Evolutionary conservation across 1,140 invertebrate species (phyloP).

Genomic region (Rhizoglyphus robini): DNA sequence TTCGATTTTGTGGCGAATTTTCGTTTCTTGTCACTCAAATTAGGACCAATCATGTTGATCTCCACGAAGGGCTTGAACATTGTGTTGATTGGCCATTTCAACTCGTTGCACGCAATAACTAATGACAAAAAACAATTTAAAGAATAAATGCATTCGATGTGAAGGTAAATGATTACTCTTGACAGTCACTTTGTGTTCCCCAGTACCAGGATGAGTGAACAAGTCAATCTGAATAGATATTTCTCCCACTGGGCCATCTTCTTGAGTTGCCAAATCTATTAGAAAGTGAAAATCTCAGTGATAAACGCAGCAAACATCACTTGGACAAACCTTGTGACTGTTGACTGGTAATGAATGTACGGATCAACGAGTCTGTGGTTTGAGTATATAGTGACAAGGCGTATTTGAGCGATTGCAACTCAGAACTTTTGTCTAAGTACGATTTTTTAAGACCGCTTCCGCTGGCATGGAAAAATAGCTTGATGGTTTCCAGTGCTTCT

Average conservation of each 20-base stretch:
- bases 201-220: constrained; percentile 95
- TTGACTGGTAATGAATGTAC: constrained; percentile 94
- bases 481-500: constrained; percentile 92
- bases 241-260: constrained; percentile 29
- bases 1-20: constrained; percentile 98
- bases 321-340: constrained; percentile 52
- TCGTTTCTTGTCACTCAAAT: constrained; percentile 91
- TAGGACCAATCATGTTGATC: constrained; percentile 93
- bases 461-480: constrained; percentile 96
- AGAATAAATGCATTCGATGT: too few relatives aligned
- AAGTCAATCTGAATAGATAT: constrained; percentile 88
- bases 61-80: constrained; percentile 99
- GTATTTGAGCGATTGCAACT: constrained; percentile 89
- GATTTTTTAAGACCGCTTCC: constrained; percentile 99
- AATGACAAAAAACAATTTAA: too few relatives aligned
- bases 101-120: constrained; percentile 96
- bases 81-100: constrained; percentile 89
- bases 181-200: constrained; percentile 97
- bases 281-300: neutral
- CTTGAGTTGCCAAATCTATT: constrained; percentile 33
- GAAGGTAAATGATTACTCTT: constrained; percentile 65
- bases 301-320: neutral
- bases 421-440: constrained; percentile 93
- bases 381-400: constrained; percentile 97
- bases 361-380: constrained; percentile 96